Evolutionary conservation across 2,797 vertebrate species (phyloP), one percentile per base, ranked within the genome.

Genomic region (Gadopsis bispinosus): DNA sequence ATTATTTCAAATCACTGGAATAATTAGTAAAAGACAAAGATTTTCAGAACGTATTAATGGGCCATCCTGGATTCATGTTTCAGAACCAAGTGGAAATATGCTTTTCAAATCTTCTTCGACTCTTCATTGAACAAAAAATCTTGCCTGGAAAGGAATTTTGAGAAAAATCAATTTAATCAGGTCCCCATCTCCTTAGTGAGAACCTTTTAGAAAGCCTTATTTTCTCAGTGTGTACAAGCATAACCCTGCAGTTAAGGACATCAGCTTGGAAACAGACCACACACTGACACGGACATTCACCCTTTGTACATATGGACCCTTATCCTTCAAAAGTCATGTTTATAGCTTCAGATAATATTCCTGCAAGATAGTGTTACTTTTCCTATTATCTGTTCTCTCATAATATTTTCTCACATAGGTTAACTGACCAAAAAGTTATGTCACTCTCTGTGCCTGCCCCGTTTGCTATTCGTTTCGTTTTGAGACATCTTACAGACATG

Each of bases 211-310:
- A 73, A 56, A 66, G 59, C 45, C 20, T 79, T 60, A 35, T 77
- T 84, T 90, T 83, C 37, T 79, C 19, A 67, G 67, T 65, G 54
- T 87, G 85, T 50, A 53, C 64, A 63, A 75, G 51, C 71, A 74
- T 85, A 83, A 93, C 87, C 88, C 81, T 54, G 3, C 69, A 88
- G 79, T 78, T 87, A 56, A 89, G 84, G 89, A 90, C 91, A 88
- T 84, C 19, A 72, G 76, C 65, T 60, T 78, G 67, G 79, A 88
- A 91, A 84, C 79, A 84, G 87, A 93, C 87, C 91, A 91, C 88
- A 91, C 88, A 91, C 91, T 88, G 83, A 85, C 83, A 81, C 68
- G 88, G 87, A 89, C 87, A 78, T 90, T 91, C 85, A 91, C 87
- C 84, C 85, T 86, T 86, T 81, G 85, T 87, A 87, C 87, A 90